A percentile compares a stretch with the other conserved stretches of the same genome.
Evolutionary conservation across 2,888 invertebrate species (phyloP).

Genomic region (Calliopum simillimum): DNA sequence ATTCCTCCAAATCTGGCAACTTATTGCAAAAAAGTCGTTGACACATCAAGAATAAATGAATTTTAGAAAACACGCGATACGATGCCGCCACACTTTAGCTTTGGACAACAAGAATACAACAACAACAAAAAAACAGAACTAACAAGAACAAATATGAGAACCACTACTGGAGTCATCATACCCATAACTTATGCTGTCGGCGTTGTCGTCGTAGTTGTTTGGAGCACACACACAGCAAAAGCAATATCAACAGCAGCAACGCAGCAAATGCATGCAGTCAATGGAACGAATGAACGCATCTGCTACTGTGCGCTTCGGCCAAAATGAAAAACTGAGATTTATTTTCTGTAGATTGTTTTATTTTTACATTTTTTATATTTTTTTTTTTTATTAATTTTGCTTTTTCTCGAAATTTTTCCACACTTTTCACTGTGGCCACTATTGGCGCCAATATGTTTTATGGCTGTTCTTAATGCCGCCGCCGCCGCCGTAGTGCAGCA

Average conservation of each 20-base stretch:
- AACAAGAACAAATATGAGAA: neutral
- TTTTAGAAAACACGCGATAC: slow-evolving; percentile 23
- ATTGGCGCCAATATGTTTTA: slow-evolving; percentile 34
- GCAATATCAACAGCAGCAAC: slow-evolving; percentile 23
- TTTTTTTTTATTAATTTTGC: neutral
- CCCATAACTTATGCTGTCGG: neutral
- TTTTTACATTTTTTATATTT: neutral
- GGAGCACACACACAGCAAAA: no score
- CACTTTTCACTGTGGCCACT: slow-evolving; percentile 1
- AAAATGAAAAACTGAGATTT: slow-evolving; percentile 22
- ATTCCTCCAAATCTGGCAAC: no score
- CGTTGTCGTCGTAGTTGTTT: no score
- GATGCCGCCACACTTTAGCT: slow-evolving; percentile 45
- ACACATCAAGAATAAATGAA: slow-evolving; percentile 16
- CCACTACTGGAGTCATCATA: slow-evolving; percentile 32
- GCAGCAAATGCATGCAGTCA: neutral
- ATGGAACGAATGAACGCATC: neutral
- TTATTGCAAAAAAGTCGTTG: slow-evolving; percentile 26
- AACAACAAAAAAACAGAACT: slow-evolving; percentile 5
- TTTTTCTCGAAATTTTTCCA: slow-evolving; percentile 1
- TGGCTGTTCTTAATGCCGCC: neutral
- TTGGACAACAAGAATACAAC: slow-evolving; percentile 10
- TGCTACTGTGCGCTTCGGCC: slow-evolving; percentile 6
- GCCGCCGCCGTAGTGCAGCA: neutral
- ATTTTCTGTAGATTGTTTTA: slow-evolving; percentile 12